Conservation (phyloP, 1,140 invertebrate genomes). For the Orchesella cincta region DNA sequence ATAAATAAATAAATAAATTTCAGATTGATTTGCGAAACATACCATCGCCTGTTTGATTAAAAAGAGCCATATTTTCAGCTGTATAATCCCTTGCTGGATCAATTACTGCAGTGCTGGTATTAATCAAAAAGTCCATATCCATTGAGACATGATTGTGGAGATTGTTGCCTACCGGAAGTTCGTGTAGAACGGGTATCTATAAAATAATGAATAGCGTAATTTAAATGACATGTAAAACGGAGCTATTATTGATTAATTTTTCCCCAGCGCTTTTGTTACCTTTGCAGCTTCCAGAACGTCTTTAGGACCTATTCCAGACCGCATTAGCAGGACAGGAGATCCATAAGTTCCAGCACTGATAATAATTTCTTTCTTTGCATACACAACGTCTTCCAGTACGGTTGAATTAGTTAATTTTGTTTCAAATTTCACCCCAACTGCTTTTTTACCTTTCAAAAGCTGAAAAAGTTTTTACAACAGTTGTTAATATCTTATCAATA, state of each 20-base stretch:
- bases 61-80: neutral
- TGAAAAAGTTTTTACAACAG: neutral
- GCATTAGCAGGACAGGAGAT: constrained; percentile 51
- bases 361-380: constrained; percentile 52
- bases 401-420: neutral
- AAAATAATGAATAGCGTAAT: neutral
- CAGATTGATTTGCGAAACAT: too few relatives aligned
- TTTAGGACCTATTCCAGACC: constrained; percentile 57
- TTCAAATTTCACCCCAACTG: neutral
- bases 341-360: constrained; percentile 52
- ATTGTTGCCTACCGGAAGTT: constrained; percentile 62
- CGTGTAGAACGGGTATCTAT: constrained; percentile 43
- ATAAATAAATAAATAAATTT: neutral
- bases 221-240: neutral
- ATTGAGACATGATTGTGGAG: constrained; percentile 52
- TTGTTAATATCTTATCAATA: neutral
- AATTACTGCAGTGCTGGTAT: neutral
- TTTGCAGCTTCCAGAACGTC: constrained; percentile 52
- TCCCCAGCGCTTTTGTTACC: too few relatives aligned
- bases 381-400: neutral
- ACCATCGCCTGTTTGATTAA: neutral
- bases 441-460: neutral
- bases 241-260: neutral
- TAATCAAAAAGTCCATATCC: neutral
- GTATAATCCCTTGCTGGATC: neutral